Percentiles rank a stretch among this genome's conserved stretches.
These are phyloP conservation scores for Alfaro cultratus DNA, from an alignment of 2,797 vertebrate species.

Conservation along the genomic window DNA sequence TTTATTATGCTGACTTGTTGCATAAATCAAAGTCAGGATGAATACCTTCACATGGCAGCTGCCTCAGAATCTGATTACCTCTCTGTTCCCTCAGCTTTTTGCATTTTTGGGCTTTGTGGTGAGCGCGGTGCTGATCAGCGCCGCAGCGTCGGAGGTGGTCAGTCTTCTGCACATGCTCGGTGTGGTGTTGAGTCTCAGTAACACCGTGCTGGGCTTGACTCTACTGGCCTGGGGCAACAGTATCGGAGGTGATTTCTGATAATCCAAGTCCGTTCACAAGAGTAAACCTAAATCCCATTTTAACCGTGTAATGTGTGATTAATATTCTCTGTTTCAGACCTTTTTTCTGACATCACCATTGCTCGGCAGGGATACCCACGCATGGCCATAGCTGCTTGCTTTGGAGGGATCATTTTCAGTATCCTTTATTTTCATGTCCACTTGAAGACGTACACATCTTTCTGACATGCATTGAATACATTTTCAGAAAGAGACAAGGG, in stretches of 20 bases:
- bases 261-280: neutral
- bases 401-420: conserved; percentile 99
- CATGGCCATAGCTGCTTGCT: conserved; percentile 98
- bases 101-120: conserved; percentile 92
- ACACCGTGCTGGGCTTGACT: conserved; percentile 94
- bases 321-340: conserved; percentile 79
- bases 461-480: neutral
- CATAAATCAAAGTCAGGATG: neutral
- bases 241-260: conserved; percentile 85
- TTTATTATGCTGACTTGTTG: neutral
- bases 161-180: conserved; percentile 91
- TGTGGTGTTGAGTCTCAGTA: conserved; percentile 90
- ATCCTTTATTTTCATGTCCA: conserved; percentile 80
- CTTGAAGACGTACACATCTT: neutral
- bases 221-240: conserved; percentile 99
- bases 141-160: conserved; percentile 90
- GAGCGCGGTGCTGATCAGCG: conserved; percentile 92
- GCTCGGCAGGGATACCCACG: conserved; percentile 94
- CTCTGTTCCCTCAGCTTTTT: conserved; percentile 80
- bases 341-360: conserved; percentile 93
- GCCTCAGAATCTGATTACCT: neutral
- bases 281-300: neutral
- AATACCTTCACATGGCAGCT: neutral
- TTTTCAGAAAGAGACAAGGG: neutral
- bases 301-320: neutral